Evolutionary conservation across 2,113 vertebrate genomes (phyloP), one percentile per base, ranked within the genome.

Genomic region (Odocoileus virginianus): DNA sequence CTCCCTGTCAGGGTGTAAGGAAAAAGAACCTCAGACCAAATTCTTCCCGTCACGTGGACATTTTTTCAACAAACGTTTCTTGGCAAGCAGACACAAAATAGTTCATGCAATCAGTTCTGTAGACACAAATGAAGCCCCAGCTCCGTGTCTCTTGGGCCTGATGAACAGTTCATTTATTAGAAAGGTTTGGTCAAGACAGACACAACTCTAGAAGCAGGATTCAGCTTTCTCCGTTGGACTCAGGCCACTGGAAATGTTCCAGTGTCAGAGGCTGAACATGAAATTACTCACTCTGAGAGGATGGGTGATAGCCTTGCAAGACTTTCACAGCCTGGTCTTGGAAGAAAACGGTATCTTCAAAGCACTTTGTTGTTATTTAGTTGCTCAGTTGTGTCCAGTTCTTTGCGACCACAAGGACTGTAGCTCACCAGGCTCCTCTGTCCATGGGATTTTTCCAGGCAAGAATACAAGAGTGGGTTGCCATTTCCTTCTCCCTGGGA

Each of bases 221-320:
- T 40, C 67, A 15, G 11, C 52, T 86, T 85, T 92, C n/a, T 28
- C 57, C 0, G 0, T 17, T 27, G 36, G 79, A 57, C 25, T 40
- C 67, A 12, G 79, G 52, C 25, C 25, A 33, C 71, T 30, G 79
- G 30, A 89, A 61, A 40, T 11, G 4, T 40, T 40, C 45, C 91
- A 13, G 14, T 36, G 79, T 78, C 78, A 89, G 88, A 60, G 43
- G 19, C 60, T 92, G 30, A 25, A 94, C 28, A 28, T 13, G 17
- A 47, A 40, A 5, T 5, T 23, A 40, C 9, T 74, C 36, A 4
- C 1, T 45, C 28, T 3, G 33, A 45, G 19, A 19, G 2, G 6
- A 11, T 0, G 0, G 14, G 50, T 2, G 10, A 40, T 6, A 23
- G 36, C 23, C 5, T 8, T 19, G 33, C 57, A 45, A 36, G 87